Evolutionary conservation across 2,113 vertebrate species (phyloP).

Genomic region (Acrocephalus arundinaceus): DNA sequence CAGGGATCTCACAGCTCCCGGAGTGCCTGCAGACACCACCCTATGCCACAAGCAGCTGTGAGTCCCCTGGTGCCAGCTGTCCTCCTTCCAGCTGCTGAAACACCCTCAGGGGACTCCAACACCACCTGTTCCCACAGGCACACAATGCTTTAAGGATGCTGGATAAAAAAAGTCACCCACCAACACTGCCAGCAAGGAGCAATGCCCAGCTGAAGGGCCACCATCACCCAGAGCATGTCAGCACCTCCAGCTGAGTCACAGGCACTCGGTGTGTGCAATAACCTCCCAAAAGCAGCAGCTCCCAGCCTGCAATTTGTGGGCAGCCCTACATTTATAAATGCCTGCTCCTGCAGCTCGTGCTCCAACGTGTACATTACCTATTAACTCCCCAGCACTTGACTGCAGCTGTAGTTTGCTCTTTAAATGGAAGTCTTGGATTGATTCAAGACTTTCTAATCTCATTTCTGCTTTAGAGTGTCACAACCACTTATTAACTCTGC

Average conservation of each 20-base stretch:
- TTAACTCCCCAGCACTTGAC: not conserved
- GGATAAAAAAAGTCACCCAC: not conserved
- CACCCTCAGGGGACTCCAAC: not conserved
- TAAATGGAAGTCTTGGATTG: slow-evolving; percentile 2
- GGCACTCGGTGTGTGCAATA: not conserved
- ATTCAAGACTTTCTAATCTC: slow-evolving; percentile 14
- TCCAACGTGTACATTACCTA: not conserved
- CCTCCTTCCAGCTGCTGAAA: not conserved
- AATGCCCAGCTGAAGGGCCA: not conserved
- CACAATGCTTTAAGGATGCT: not conserved
- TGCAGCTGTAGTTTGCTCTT: slow-evolving; percentile 1
- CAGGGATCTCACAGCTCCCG: not conserved
- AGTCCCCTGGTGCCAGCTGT: not conserved
- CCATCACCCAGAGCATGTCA: not conserved
- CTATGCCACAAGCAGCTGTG: fast-evolving
- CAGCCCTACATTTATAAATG: not conserved
- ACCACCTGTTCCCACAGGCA: not conserved
- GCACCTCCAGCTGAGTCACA: not conserved
- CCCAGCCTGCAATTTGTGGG: not conserved
- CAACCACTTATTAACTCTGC: slow-evolving; percentile 6
- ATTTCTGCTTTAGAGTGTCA: not conserved
- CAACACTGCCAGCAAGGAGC: not conserved
- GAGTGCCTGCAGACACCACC: not conserved
- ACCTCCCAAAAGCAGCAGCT: not conserved
- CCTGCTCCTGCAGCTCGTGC: not conserved